Evolutionary conservation across 2,113 vertebrate species (phyloP).

Genomic region (Turdus rufiventris): DNA sequence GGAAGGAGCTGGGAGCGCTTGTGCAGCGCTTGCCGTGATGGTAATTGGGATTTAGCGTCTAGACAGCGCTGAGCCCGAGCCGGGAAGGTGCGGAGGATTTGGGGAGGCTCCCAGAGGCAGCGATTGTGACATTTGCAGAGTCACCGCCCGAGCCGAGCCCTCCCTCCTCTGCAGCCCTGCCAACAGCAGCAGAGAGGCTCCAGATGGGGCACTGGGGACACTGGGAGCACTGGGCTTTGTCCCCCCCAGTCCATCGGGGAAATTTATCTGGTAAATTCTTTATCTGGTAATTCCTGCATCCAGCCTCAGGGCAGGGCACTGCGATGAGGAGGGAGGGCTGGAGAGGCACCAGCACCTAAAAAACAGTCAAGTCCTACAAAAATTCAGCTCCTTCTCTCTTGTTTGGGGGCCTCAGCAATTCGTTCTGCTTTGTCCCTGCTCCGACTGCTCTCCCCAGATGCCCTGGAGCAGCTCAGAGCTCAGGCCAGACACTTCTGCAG

Average conservation of each 20-base stretch:
- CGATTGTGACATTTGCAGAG: not conserved
- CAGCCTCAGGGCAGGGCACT: fast-evolving
- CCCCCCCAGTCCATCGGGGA: not conserved
- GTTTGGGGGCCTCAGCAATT: not conserved
- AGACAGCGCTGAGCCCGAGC: not conserved
- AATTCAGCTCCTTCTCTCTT: not conserved
- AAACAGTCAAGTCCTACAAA: too few species aligned
- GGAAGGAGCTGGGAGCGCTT: not conserved
- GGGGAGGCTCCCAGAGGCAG: not conserved
- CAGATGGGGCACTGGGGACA: not conserved
- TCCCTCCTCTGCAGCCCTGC: not conserved
- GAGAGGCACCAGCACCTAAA: not conserved
- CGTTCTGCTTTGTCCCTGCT: not conserved
- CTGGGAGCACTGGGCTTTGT: not conserved
- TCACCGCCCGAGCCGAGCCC: not conserved
- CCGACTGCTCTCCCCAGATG: fast-evolving
- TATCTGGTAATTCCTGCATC: not conserved
- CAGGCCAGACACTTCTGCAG: fast-evolving
- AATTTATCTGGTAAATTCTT: not conserved
- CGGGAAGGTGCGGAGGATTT: not conserved
- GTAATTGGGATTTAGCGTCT: not conserved
- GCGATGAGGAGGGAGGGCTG: not conserved
- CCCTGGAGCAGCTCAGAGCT: fast-evolving
- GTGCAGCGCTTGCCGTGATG: not conserved
- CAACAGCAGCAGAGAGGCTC: not conserved